These are phyloP conservation scores for Dicyrtomina minuta DNA, from an alignment of 2,888 invertebrate species.

Conservation along the genomic window DNA sequence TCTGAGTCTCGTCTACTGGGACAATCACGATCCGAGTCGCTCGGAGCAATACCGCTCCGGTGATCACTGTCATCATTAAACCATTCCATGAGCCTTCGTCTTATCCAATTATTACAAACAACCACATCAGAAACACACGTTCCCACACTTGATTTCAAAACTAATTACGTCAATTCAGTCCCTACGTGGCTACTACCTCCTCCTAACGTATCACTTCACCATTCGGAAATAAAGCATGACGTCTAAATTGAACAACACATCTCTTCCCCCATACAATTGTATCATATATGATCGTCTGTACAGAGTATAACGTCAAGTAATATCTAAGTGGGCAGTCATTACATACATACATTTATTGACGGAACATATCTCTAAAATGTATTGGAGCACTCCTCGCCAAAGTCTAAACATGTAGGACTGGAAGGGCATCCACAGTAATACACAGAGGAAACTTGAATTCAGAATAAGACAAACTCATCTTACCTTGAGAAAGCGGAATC, in stretches of 20 bases:
- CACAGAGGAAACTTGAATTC: not conserved
- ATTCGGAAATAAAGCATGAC: no score
- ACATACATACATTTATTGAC: not conserved
- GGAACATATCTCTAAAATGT: no score
- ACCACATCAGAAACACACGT: not conserved
- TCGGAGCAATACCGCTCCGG: slow-evolving; percentile 85
- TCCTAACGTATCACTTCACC: slow-evolving; percentile 1
- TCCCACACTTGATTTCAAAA: no score
- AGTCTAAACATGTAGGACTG: no score
- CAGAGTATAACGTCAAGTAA: not conserved
- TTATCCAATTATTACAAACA: slow-evolving; percentile 4
- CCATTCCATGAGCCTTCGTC: slow-evolving; percentile 13
- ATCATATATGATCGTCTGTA: not conserved
- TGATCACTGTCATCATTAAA: slow-evolving; percentile 70
- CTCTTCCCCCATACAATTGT: no score
- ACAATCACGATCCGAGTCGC: slow-evolving; percentile 85
- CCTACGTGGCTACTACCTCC: no score
- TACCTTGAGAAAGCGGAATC: slow-evolving; percentile 93
- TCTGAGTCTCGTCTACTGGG: slow-evolving; percentile 69
- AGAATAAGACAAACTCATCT: not conserved
- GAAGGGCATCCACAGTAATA: no score
- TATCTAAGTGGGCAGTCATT: not conserved
- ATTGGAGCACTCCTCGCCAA: no score
- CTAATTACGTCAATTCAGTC: no score
- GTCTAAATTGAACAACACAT: no score